phyloP scores from a whole-genome alignment of 2,888 invertebrate genomes.

The Hirtodrosophila duncani region DNA sequence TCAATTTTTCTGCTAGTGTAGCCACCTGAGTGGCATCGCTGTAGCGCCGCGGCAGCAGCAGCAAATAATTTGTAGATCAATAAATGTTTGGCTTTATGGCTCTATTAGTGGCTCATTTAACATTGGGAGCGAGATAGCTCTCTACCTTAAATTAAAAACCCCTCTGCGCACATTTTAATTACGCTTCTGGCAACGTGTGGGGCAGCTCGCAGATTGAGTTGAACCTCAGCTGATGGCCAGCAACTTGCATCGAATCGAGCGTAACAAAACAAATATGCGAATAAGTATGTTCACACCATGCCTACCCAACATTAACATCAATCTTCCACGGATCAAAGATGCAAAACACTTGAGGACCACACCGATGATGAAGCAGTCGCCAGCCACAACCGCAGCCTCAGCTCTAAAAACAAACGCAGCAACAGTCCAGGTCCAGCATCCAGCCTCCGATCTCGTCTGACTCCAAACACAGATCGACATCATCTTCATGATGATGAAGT shows the following conservation, averaged over 20 bases:
- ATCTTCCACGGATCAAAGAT: conserved; percentile 77
- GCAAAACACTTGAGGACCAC: conserved; percentile 71
- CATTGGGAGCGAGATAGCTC: too few species aligned
- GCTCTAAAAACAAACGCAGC: conserved; percentile 21
- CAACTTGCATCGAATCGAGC: conserved; percentile 15
- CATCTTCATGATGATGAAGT: conserved; percentile 37
- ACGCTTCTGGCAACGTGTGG: conserved; percentile 49
- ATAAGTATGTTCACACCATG: conserved; percentile 75
- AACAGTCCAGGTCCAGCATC: too few species aligned
- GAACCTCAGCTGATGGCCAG: conserved; percentile 20
- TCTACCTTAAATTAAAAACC: too few species aligned
- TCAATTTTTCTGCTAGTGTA: too few species aligned
- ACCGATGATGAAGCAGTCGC: conserved; percentile 41
- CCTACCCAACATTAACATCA: conserved; percentile 74
- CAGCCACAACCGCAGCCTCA: neutral
- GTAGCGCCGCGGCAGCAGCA: conserved; percentile 41
- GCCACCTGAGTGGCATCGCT: neutral
- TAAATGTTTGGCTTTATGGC: conserved; percentile 76
- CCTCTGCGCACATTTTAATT: conserved; percentile 46
- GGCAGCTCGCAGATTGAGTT: conserved; percentile 26
- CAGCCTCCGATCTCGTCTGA: too few species aligned
- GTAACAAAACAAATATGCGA: conserved; percentile 65
- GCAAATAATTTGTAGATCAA: conserved; percentile 76
- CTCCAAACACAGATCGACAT: conserved; percentile 34
- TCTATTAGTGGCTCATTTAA: conserved; percentile 73